Conservation (phyloP, 2,113 vertebrate genomes). For the Chinchilla lanigera region DNA sequence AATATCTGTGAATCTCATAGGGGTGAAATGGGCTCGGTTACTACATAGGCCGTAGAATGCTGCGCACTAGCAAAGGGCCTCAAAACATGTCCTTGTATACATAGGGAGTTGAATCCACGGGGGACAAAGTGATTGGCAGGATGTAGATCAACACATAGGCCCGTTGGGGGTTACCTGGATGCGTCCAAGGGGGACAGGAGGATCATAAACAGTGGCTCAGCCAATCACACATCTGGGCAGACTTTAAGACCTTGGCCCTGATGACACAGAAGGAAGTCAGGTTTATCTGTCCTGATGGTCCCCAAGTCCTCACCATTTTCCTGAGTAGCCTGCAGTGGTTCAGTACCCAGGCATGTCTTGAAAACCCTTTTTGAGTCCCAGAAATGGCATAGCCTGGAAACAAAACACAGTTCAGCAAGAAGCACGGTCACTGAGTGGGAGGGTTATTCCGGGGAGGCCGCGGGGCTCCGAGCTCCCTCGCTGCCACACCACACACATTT, state of each 20-base stretch:
- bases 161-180: neutral
- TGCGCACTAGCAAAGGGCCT: neutral
- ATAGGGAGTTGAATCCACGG: neutral
- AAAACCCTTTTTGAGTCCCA: neutral
- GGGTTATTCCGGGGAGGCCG: neutral
- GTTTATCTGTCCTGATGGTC: neutral
- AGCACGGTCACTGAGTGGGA: neutral
- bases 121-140: neutral
- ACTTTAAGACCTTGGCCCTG: neutral
- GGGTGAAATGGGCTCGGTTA: neutral
- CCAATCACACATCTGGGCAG: neutral
- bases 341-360: neutral
- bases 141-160: neutral
- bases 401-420: neutral
- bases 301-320: neutral
- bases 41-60: neutral
- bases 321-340: neutral
- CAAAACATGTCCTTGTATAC: neutral
- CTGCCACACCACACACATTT: slow-evolving; percentile 41
- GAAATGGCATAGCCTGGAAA: neutral
- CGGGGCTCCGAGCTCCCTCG: neutral
- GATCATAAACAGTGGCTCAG: neutral
- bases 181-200: neutral
- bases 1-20: neutral
- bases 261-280: neutral